Percentiles rank a stretch among this genome's conserved stretches.
These are phyloP conservation scores for Drosophila lowei DNA, from an alignment of 1,140 invertebrate species.

Conservation along the genomic window DNA sequence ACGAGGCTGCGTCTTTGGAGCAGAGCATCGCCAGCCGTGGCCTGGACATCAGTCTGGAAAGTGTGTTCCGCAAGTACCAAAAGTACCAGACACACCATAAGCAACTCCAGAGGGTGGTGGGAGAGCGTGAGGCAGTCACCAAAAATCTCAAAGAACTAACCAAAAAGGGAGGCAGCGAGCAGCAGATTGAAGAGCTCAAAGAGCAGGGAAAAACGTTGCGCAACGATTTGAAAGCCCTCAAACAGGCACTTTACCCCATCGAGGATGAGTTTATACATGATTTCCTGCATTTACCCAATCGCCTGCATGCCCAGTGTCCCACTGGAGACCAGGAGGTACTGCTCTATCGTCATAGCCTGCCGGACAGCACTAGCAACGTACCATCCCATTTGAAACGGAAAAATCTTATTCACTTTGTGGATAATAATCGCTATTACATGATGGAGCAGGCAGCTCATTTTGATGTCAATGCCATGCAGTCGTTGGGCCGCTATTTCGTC, in stretches of 20 bases:
- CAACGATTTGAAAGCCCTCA: slow-evolving; percentile 84
- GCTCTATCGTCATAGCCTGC: slow-evolving; percentile 77
- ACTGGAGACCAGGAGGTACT: slow-evolving; percentile 62
- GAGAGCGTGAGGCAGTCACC: slow-evolving; percentile 61
- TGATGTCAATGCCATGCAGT: slow-evolving; percentile 84
- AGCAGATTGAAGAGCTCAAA: slow-evolving; percentile 75
- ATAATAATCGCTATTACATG: slow-evolving; percentile 85
- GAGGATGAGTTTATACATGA: slow-evolving; percentile 85
- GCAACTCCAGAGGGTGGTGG: slow-evolving; percentile 83
- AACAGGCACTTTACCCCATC: slow-evolving; percentile 84
- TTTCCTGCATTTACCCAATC: slow-evolving; percentile 86
- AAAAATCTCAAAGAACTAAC: slow-evolving; percentile 65
- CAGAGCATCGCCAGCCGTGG: slow-evolving; percentile 84
- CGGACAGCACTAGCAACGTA: not conserved
- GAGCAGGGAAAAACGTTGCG: slow-evolving; percentile 84
- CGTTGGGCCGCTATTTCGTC: slow-evolving; percentile 82
- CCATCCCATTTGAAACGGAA: slow-evolving; percentile 66
- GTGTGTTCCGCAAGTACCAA: slow-evolving; percentile 84
- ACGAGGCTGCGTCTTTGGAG: slow-evolving; percentile 83
- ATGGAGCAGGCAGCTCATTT: slow-evolving; percentile 85
- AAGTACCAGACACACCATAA: slow-evolving; percentile 83
- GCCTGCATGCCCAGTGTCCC: slow-evolving; percentile 86
- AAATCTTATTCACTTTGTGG: slow-evolving; percentile 84
- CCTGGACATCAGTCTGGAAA: slow-evolving; percentile 83
- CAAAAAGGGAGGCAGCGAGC: slow-evolving; percentile 24